These are phyloP conservation scores for Amphipyra berbera DNA, from an alignment of 2,888 invertebrate species.

Conservation along the genomic window DNA sequence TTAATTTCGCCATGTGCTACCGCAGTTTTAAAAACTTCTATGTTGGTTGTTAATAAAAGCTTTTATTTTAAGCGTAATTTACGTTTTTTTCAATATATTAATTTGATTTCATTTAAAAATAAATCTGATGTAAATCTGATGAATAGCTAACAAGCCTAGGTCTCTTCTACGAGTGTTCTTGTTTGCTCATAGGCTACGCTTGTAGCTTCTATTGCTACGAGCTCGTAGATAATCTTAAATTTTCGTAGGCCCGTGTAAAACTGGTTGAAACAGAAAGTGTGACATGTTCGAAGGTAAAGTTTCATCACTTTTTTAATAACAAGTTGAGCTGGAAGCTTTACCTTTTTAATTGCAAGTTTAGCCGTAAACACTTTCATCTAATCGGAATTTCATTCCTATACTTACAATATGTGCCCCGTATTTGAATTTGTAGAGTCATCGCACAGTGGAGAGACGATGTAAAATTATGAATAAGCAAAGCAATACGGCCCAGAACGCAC, in stretches of 20 bases:
- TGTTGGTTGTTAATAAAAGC: constrained; percentile 33
- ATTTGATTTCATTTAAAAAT: too few relatives aligned
- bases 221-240: constrained; percentile 6
- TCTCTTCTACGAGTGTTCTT: background rate
- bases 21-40: constrained; percentile 56
- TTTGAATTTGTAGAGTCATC: constrained; percentile 32
- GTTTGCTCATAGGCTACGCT: constrained; percentile 3
- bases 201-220: constrained; percentile 29
- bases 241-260: background rate
- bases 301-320: background rate
- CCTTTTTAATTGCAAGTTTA: background rate
- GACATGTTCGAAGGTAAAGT: too few relatives aligned
- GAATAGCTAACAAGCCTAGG: too few relatives aligned
- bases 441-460: constrained; percentile 49
- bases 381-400: constrained; percentile 9
- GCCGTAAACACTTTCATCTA: background rate
- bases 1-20: constrained; percentile 73
- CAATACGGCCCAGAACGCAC: constrained; percentile 61
- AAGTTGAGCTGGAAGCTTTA: background rate
- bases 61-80: background rate
- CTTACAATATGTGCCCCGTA: constrained; percentile 18
- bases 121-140: too few relatives aligned
- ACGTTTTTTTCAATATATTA: background rate
- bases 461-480: constrained; percentile 67
- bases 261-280: background rate